These are phyloP conservation scores for Odontocerum albicorne DNA, from an alignment of 2,888 invertebrate species.

Conservation along the genomic window DNA sequence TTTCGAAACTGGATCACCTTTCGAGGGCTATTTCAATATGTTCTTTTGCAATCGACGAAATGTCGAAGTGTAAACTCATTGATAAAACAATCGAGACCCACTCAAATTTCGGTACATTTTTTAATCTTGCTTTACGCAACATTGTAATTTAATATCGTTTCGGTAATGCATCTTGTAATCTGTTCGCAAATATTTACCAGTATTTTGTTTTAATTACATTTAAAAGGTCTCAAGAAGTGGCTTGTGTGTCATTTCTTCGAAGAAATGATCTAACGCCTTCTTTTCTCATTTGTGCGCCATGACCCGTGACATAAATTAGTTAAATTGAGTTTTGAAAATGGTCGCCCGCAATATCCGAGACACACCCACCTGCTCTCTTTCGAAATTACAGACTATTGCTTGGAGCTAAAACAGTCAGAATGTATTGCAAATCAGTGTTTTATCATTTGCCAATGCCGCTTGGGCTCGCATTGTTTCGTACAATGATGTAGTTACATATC, in stretches of 20 bases:
- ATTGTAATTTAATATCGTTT: slow-evolving; percentile 5
- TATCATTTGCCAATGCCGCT: slow-evolving; percentile 30
- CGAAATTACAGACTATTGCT: slow-evolving; percentile 31
- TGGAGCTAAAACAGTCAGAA: slow-evolving; percentile 30
- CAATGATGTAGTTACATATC: slow-evolving; percentile 2
- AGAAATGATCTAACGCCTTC: too few relatives aligned
- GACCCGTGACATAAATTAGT: too few relatives aligned
- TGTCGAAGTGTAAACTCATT: neutral
- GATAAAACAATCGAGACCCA: neutral
- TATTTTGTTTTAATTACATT: too few relatives aligned
- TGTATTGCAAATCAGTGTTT: slow-evolving; percentile 35
- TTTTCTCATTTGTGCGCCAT: too few relatives aligned
- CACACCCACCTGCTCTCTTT: slow-evolving; percentile 35
- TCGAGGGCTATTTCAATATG: slow-evolving; percentile 16
- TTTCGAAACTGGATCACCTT: slow-evolving; percentile 35
- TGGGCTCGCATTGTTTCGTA: slow-evolving; percentile 22
- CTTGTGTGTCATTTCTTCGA: too few relatives aligned
- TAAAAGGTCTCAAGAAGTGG: too few relatives aligned
- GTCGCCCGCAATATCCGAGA: slow-evolving; percentile 24
- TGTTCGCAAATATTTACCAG: too few relatives aligned
- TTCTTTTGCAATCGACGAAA: neutral
- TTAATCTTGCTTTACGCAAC: neutral
- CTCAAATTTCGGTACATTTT: neutral
- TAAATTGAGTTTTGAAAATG: too few relatives aligned
- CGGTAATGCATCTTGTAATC: too few relatives aligned